Evolutionary conservation across 2,888 invertebrate genomes (phyloP), one percentile per base, ranked within the genome.

Genomic region (Priocnemis perturbator): DNA sequence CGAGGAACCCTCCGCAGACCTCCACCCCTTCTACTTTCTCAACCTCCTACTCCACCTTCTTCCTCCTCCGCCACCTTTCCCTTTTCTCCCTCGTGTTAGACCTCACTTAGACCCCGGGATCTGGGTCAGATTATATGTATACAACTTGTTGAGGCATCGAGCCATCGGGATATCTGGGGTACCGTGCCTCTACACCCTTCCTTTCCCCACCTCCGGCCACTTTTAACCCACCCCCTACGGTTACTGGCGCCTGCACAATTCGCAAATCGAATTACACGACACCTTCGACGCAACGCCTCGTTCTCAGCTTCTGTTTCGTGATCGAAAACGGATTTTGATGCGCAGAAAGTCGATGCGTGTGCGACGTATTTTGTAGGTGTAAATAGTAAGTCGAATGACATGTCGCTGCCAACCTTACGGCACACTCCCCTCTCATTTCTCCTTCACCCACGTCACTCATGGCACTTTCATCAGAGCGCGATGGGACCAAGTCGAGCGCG

Each of bases 111-210:
- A 81, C 80, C 79, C 79, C 70, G 77, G 83, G 81, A 86, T 87
- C 83, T 86, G 85, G 86, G 86, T 86, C 87, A 86, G 82, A 85
- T 85, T 86, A 85, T 85, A 77, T 78, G 79, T 83, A 81, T 78
- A 82, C 83, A 81, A 85, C 82, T 85, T 85, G 85, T 85, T 82
- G 84, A 79, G 78, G 79, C 78, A 72, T 79, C 75, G 77, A 67
- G 64, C 77, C 74, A 73, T 70, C 69, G 76, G 67, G 64, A 66
- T 60, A 73, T 72, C 69, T 69, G 66, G 66, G 73, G 66, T 75
- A 75, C 71, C 64, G 67, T 60, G 69, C 68, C 67, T 52, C 62
- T 19, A 17, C 50, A 17, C 50, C 19, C 21, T 67, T 66, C 61
- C 64, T 45, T 53, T 48, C 26, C 44, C 20, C 37, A 45, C 19